Conservation (phyloP, 2,888 invertebrate genomes). For the Clepsis dumicolana region DNA sequence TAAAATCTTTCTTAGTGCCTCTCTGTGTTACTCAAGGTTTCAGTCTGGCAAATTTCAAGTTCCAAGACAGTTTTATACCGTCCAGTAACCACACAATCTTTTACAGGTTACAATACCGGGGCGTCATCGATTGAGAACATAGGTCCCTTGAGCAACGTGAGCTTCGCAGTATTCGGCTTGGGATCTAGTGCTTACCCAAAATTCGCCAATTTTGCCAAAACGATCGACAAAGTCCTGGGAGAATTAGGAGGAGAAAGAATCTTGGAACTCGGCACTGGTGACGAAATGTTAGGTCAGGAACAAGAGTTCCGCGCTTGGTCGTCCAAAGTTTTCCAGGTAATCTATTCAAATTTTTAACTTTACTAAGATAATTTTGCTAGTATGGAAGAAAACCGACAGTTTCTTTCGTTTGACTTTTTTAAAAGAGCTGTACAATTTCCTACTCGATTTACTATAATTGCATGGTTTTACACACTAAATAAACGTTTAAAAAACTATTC, state of each 20-base stretch:
- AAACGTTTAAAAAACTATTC: neutral
- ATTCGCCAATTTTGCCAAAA: constrained; percentile 97
- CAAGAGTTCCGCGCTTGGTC: constrained; percentile 97
- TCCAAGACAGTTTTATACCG: neutral
- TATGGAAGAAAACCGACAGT: neutral
- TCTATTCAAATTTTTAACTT: constrained; percentile 33
- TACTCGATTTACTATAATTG: too few relatives aligned
- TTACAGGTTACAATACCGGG: constrained; percentile 88
- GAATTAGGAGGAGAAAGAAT: constrained; percentile 96
- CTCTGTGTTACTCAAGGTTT: too few relatives aligned
- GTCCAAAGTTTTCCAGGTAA: constrained; percentile 93
- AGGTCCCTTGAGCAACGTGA: constrained; percentile 95
- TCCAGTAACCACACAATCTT: too few relatives aligned
- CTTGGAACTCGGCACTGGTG: constrained; percentile 92
- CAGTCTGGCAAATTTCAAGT: too few relatives aligned
- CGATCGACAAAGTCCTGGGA: constrained; percentile 94
- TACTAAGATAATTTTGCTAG: neutral
- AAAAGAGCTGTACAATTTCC: too few relatives aligned
- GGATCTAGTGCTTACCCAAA: constrained; percentile 99
- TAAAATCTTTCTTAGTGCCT: too few relatives aligned
- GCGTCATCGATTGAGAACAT: constrained; percentile 91
- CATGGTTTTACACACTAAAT: too few relatives aligned
- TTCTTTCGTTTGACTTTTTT: too few relatives aligned
- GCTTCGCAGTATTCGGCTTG: constrained; percentile 96
- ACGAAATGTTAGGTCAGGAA: constrained; percentile 98